Evolutionary conservation across 2,888 invertebrate species (phyloP), one percentile per base, ranked within the genome.

Genomic region (Catocala sponsa): DNA sequence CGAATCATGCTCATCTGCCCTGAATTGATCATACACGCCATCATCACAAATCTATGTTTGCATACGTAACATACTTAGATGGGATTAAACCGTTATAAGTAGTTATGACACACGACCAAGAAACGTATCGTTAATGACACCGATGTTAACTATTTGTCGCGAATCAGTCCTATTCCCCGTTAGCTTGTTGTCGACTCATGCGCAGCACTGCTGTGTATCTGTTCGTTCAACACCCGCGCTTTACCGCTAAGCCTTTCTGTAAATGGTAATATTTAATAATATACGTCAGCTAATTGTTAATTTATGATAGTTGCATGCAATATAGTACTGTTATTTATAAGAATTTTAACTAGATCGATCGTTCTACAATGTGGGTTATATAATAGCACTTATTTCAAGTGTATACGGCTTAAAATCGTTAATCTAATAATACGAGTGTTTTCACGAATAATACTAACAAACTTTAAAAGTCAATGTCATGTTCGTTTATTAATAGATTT

Each of bases 121-220:
- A 69, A 60, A 72, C 63, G 65, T 76, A 63, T 65, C 74, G 70
- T 73, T 65, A 74, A 70, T 70, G 76, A 63, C 60, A 55, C 51
- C 66, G 70, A 64, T 73, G 63, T 41, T 53, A 55, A 63, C 63
- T 73, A 73, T 70, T 76, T 70, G 76, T 73, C 77, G 70, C 68
- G 58, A 73, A 61, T 58, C 68, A 59, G 70, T 70, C 59, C 70
- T 68, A 63, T 68, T 65, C 49, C 55, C 61, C 65, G 63, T 62
- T 56, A 66, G 15, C 44, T 35, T 32, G 57, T 35, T 62, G 61
- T 46, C 60, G 57, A 62, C 51, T 76, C 55, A 60, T 38, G 63
- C 63, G 55, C 47, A 56, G 2, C 25, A 25, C 25, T 25, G 25
- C 42, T 57, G 55, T 55, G 6, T 38, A 50, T 44, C 57, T 59